Evolutionary conservation across 1,140 invertebrate species (phyloP), one percentile per base, ranked within the genome.

Genomic region (Papilio polytes): DNA sequence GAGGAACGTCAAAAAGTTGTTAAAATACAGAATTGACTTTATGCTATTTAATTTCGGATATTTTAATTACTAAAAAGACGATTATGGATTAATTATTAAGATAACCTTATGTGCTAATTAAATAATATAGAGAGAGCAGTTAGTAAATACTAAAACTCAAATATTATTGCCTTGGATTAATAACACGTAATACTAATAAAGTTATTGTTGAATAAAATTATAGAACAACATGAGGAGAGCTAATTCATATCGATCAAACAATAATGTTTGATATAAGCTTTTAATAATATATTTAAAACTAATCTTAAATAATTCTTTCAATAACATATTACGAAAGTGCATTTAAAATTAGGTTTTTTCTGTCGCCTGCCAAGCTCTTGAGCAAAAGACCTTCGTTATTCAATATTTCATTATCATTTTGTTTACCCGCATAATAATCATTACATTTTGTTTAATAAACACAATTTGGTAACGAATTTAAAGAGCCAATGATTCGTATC

Each of bases 401-500:
- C 53, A 56, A 56, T 56, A 56, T 56, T 56, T 70, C 0, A 63
- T 1, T 63, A 13, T 26, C 1, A 31, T 66, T 63, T 63, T 66
- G 9, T 31, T 13, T 31, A 66, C 12, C 59, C n/a, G 59, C 59
- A 10, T 10, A 31, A 66, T 66, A 15, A 31, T 31, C n/a, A n/a
- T n/a, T n/a, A 66, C 31, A 70, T 31, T 66, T 31, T 31, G 22
- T 31, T 70, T 15, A 70, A 70, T 26, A 70, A 31, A 2, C 63
- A 70, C 10, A 12, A 70, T 70, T 70, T 66, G 31, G 63, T 15
- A 31, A 12, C 36, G 63, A 70, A 36, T 70, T 31, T 1, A 46
- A 20, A 73, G 18, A 44, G 36, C n/a, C 72, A 36, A 76, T 76
- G n/a, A 76, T 48, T 76, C 22, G 74, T 48, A 51, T 76, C 46